Evolutionary conservation across 2,797 vertebrate species (phyloP).

Genomic region (Nyctibius grandis): DNA sequence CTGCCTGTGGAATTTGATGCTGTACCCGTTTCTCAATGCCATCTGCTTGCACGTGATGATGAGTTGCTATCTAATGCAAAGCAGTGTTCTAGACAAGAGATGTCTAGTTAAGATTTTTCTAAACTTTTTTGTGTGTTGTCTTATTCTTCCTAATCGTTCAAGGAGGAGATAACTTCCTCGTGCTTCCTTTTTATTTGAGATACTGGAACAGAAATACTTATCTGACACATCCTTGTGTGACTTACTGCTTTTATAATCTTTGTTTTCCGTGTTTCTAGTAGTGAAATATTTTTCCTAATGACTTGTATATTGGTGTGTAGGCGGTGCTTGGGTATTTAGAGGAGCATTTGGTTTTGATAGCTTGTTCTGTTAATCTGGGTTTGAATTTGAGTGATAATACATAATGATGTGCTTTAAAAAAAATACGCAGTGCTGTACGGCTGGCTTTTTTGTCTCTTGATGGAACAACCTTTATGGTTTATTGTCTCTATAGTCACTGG

Average conservation of each 20-base stretch:
- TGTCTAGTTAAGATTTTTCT: background rate
- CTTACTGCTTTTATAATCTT: background rate
- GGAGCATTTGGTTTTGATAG: background rate
- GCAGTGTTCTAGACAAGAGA: background rate
- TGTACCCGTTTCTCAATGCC: background rate
- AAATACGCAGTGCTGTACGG: background rate
- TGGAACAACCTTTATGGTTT: background rate
- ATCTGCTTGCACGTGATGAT: background rate
- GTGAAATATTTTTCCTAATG: background rate
- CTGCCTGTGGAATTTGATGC: background rate
- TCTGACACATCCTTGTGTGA: background rate
- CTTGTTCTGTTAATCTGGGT: background rate
- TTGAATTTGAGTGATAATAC: background rate
- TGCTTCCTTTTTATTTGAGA: background rate
- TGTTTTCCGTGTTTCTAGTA: background rate
- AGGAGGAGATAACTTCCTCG: background rate
- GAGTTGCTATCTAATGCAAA: background rate
- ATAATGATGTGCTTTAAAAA: background rate
- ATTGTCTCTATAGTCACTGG: background rate
- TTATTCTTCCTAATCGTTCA: background rate
- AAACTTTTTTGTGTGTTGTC: background rate
- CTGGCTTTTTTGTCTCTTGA: background rate
- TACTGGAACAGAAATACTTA: background rate
- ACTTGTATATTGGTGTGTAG: background rate
- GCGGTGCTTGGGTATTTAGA: background rate